Percentiles rank a stretch among this genome's conserved stretches.
These are phyloP conservation scores for Cebidichthys violaceus DNA, from an alignment of 2,113 vertebrate genomes.

Conservation along the genomic window DNA sequence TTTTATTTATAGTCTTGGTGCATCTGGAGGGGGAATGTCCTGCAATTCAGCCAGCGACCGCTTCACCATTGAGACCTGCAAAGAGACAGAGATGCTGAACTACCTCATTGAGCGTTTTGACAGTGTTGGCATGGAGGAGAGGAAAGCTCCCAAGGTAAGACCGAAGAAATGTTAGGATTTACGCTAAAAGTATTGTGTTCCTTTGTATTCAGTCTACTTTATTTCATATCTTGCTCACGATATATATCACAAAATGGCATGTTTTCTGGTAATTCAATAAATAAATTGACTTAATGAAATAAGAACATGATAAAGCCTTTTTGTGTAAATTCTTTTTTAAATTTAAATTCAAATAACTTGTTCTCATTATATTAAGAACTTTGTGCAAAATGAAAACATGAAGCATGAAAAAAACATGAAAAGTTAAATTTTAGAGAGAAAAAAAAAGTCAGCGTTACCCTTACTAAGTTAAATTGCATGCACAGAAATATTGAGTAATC, in stretches of 20 bases:
- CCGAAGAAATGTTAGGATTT: neutral
- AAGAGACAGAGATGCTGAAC: constrained; percentile 99
- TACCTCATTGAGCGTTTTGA: constrained; percentile 99
- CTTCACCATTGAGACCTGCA: constrained; percentile 96
- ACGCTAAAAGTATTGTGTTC: neutral
- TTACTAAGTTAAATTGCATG: neutral
- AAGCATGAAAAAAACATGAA: no score
- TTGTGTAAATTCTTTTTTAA: no score
- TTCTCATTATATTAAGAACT: no score
- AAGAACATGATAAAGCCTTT: no score
- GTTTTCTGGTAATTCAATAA: no score
- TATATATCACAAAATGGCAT: no score
- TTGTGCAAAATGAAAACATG: no score
- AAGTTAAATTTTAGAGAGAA: no score
- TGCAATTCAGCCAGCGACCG: constrained; percentile 93
- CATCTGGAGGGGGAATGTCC: constrained; percentile 86
- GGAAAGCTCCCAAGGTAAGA: constrained; percentile 95
- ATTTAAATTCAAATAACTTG: no score
- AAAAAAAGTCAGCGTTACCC: no score
- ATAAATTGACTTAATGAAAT: no score
- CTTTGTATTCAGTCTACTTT: neutral
- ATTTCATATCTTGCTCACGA: neutral
- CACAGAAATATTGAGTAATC: neutral
- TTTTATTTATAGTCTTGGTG: constrained; percentile 77
- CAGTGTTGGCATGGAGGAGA: constrained; percentile 98